Evolutionary conservation across 1,140 invertebrate species (phyloP).

Genomic region (Calephelis nemesis): DNA sequence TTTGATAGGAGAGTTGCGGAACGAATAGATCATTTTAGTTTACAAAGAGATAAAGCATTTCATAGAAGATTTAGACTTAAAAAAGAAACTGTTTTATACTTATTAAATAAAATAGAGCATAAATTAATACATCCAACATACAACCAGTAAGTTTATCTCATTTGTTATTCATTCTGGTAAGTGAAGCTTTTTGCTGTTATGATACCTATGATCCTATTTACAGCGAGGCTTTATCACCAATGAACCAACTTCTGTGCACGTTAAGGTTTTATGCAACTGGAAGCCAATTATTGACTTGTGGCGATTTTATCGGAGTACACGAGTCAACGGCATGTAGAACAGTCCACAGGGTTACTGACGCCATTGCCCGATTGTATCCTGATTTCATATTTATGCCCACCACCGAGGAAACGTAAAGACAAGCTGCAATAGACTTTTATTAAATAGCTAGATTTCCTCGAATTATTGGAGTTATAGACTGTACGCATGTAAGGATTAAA

Average conservation of each 20-base stretch:
- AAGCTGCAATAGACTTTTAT: not conserved
- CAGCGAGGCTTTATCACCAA: slow-evolving; percentile 2
- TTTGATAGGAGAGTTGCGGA: not conserved
- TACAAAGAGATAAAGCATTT: slow-evolving; percentile 3
- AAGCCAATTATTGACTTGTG: slow-evolving; percentile 15
- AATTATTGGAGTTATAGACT: not conserved
- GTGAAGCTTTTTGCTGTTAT: not conserved
- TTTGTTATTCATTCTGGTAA: no score
- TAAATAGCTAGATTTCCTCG: not conserved
- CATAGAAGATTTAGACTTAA: slow-evolving; percentile 1
- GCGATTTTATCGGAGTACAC: slow-evolving; percentile 4
- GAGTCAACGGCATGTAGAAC: slow-evolving; percentile 7
- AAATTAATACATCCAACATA: not conserved
- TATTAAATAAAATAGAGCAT: slow-evolving; percentile 3
- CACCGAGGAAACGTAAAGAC: not conserved
- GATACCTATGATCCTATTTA: not conserved
- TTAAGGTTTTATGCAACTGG: slow-evolving; percentile 14
- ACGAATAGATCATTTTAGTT: slow-evolving; percentile 3
- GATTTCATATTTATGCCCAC: not conserved
- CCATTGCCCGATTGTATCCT: not conserved
- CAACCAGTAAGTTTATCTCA: not conserved
- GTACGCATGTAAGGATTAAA: slow-evolving; percentile 5
- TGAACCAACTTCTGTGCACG: not conserved
- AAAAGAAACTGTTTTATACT: slow-evolving; percentile 5
- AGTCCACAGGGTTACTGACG: slow-evolving; percentile 9